Conservation (phyloP, 2,797 vertebrate species). For the Phrynocephalus forsythii region DNA sequence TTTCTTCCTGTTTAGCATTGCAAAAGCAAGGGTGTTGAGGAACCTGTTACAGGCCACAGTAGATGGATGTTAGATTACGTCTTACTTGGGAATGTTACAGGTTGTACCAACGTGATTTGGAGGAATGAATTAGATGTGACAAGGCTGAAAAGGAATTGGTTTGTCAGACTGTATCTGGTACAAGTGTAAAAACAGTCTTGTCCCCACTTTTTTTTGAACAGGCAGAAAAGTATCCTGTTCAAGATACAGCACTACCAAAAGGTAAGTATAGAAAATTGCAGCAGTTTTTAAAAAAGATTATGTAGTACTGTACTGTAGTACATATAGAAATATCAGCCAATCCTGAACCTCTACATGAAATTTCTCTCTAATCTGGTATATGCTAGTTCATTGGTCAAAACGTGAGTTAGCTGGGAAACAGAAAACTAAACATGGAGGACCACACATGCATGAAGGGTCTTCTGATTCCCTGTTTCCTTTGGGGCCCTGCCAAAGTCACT, state of each 20-base stretch:
- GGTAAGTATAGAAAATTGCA: constrained; percentile 74
- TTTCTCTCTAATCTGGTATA: not conserved
- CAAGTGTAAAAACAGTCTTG: constrained; percentile 13
- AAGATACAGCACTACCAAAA: constrained; percentile 89
- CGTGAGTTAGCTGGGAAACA: not conserved
- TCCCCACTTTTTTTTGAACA: constrained; percentile 78
- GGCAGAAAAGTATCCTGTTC: constrained; percentile 91
- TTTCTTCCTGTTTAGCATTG: not conserved
- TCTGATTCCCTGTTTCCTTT: not conserved
- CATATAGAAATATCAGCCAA: not conserved
- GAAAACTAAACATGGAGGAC: not conserved
- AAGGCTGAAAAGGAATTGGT: not conserved
- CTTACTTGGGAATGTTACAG: not conserved
- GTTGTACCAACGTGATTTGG: not conserved
- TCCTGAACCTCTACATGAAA: not conserved
- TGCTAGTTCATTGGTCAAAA: not conserved
- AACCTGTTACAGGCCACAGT: not conserved
- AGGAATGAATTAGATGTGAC: constrained; percentile 22
- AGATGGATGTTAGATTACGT: not conserved
- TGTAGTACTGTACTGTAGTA: constrained; percentile 5
- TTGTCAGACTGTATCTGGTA: not conserved
- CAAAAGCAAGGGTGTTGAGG: not conserved
- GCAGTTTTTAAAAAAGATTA: not conserved
- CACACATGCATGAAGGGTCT: not conserved
- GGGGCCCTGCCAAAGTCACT: not conserved